These are phyloP conservation scores for Blastobasis adustella DNA, from an alignment of 2,888 invertebrate species.

Conservation along the genomic window DNA sequence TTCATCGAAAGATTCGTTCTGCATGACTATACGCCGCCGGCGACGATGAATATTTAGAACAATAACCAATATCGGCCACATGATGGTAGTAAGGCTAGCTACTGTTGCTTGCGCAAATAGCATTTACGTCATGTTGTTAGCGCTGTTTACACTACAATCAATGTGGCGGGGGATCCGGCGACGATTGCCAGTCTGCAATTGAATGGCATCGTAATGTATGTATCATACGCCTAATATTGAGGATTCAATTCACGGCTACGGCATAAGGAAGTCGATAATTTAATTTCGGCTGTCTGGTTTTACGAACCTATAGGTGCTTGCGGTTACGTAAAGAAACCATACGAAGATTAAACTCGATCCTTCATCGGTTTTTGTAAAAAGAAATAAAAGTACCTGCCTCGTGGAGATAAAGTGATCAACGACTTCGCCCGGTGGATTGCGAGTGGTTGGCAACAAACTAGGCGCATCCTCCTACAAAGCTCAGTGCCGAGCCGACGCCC, in stretches of 20 bases:
- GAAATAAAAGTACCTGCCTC: too few species aligned
- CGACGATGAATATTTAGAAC: slow-evolving; percentile 32
- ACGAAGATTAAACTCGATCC: too few species aligned
- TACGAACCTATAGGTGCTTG: too few species aligned
- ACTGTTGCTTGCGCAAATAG: slow-evolving; percentile 20
- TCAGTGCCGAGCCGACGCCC: slow-evolving; percentile 55
- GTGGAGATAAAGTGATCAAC: too few species aligned
- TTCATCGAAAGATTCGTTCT: slow-evolving; percentile 38
- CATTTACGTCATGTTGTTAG: slow-evolving; percentile 21
- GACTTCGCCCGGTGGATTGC: too few species aligned
- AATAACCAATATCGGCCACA: slow-evolving; percentile 31
- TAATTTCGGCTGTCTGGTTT: not conserved
- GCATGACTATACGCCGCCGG: slow-evolving; percentile 30
- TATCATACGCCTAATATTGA: not conserved
- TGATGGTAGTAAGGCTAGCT: slow-evolving; percentile 9
- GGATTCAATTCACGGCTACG: not conserved
- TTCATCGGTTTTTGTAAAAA: too few species aligned
- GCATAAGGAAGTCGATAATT: not conserved
- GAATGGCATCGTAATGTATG: not conserved
- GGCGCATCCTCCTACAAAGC: slow-evolving; percentile 62
- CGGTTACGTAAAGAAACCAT: too few species aligned
- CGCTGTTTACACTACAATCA: slow-evolving; percentile 8
- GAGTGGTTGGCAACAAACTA: slow-evolving; percentile 49
- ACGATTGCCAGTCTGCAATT: not conserved
- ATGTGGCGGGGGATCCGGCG: slow-evolving; percentile 2